Base-by-base conservation (phyloP, 2,888 invertebrate species). In the Drosophila infuscata region DNA sequence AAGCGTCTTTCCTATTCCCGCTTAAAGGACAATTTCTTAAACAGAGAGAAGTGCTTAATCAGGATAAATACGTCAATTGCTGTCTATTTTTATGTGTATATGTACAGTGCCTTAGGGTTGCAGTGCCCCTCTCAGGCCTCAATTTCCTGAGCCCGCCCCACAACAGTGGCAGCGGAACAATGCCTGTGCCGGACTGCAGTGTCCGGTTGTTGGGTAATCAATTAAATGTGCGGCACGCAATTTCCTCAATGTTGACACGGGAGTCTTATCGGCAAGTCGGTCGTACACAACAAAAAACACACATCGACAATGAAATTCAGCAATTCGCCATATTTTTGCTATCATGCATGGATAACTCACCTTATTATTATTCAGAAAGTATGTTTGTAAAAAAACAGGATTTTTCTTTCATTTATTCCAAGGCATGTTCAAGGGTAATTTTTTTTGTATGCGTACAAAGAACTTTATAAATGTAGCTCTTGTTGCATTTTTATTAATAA, bases 141-240 rank as follows among this genome's bases (percentile, higher is more conserved):
- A 25, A 15, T 46, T 46, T 25, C 15, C 46, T 15, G 25, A 15
- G 7, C 25, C 25, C 25, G 2, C 25, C 8, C 30, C n/a, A 3
- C 20, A n/a, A 12, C 32, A n/a, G 32, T 11, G 32, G 35, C 32
- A 48, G 6, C 12, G n/a, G 52, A 12, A 43, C 33, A 32, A 25
- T 17, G 33, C 38, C 65, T 20, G 17, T 15, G 32, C 35, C 29
- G 29, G 32, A 58, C 43, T 70, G 69, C 61, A 62, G 53, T 60
- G 65, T 67, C 75, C 68, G 83, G 65, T 71, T 75, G 68, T 65
- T 70, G 78, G 76, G 81, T 75, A 85, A 82, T 82, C 83, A 82
- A 82, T 82, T 82, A 85, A 85, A 67, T 82, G 70, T 46, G 46
- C 76, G 83, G 81, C 82, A 85, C 82, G 82, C 85, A 85, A 82